Evolutionary conservation across 2,888 invertebrate species (phyloP).

Genomic region (Liposcelis brunnea): DNA sequence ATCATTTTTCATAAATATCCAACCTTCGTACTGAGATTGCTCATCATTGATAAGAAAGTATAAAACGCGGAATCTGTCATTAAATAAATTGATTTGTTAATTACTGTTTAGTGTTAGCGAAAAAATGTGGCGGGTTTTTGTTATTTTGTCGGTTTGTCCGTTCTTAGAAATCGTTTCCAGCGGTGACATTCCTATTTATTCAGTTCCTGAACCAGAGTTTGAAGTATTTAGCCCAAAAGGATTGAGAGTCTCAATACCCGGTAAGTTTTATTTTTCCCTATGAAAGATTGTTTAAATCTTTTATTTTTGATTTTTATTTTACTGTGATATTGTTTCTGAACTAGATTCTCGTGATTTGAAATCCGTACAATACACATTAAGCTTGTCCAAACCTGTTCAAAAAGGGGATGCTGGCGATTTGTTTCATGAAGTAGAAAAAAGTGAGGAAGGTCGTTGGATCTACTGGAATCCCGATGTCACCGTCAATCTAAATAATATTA

Average conservation of each 20-base stretch:
- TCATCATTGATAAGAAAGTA: too few species aligned
- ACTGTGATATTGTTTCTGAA: too few species aligned
- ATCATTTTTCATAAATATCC: too few species aligned
- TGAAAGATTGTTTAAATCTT: neutral
- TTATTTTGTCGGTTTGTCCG: too few species aligned
- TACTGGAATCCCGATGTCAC: constrained; percentile 1
- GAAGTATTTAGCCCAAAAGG: constrained; percentile 6
- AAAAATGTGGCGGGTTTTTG: too few species aligned
- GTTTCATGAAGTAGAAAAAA: neutral
- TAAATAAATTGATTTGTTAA: too few species aligned
- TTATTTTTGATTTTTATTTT: too few species aligned
- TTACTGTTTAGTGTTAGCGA: too few species aligned
- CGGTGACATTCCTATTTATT: neutral
- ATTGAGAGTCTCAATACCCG: constrained; percentile 2
- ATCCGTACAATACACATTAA: neutral
- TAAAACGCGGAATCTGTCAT: too few species aligned
- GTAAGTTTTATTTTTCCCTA: neutral
- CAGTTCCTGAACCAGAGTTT: neutral
- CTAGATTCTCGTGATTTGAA: neutral
- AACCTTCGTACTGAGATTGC: too few species aligned
- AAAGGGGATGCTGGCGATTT: neutral
- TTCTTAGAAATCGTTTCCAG: too few species aligned
- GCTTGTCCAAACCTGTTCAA: neutral
- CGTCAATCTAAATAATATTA: neutral
- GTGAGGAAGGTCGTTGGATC: neutral